phyloP scores from a whole-genome alignment of 2,113 vertebrate species.

The Butorides virescens region DNA sequence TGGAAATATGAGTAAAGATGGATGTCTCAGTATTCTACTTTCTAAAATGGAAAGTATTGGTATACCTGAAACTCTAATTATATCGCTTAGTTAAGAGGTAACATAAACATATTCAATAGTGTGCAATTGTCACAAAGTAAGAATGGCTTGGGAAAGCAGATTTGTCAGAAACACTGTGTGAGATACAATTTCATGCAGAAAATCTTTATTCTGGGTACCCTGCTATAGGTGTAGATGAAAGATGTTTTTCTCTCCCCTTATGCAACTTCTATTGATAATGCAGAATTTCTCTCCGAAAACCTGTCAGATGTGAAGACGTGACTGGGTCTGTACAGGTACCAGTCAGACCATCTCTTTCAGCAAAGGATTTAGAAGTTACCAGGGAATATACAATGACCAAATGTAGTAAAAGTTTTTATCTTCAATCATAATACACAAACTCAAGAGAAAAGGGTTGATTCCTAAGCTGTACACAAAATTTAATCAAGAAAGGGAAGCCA shows the following conservation, averaged over 20 bases:
- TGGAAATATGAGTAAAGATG: neutral
- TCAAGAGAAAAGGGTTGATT: neutral
- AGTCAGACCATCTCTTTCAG: neutral
- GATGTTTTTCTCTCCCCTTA: fast-evolving
- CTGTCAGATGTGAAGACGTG: neutral
- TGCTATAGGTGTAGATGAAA: neutral
- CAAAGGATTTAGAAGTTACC: neutral
- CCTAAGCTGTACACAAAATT: neutral
- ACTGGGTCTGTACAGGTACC: neutral
- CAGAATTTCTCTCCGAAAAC: neutral
- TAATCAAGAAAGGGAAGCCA: neutral
- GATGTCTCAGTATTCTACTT: neutral
- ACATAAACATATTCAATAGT: neutral
- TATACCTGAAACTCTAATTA: neutral
- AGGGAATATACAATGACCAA: neutral
- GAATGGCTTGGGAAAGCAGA: neutral
- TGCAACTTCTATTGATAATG: neutral
- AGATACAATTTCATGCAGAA: neutral
- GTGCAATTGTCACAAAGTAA: neutral
- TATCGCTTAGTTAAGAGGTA: neutral
- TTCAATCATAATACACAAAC: neutral
- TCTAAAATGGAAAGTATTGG: neutral
- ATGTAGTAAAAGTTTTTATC: neutral
- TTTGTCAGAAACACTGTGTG: neutral
- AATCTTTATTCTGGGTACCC: neutral